Evolutionary conservation across 2,113 vertebrate genomes (phyloP).

Genomic region (Scomber scombrus): DNA sequence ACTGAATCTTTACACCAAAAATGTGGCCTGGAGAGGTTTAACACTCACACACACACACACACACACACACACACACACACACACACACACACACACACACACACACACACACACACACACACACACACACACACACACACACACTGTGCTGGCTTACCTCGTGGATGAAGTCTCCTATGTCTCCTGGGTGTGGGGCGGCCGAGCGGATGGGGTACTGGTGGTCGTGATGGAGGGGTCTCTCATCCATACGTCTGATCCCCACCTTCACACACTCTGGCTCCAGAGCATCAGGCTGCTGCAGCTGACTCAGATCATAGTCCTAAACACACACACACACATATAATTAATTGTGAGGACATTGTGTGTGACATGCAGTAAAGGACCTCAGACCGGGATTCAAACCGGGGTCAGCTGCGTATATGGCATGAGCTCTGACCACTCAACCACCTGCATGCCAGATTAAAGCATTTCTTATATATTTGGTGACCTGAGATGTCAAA

Average conservation of each 20-base stretch:
- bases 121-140: not conserved
- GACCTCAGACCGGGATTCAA: no score
- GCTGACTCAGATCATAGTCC: conserved; percentile 99
- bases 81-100: not conserved
- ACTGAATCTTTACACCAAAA: not conserved
- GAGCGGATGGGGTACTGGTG: conserved; percentile 96
- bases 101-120: not conserved
- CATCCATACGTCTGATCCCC: conserved; percentile 94
- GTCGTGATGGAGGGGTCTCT: conserved; percentile 95
- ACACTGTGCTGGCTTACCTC: conserved; percentile 84
- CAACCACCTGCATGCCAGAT: no score
- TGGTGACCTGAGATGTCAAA: no score
- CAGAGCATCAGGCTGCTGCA: conserved; percentile 96
- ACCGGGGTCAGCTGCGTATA: no score
- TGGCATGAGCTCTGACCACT: no score
- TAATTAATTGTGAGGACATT: not conserved
- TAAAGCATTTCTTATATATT: no score
- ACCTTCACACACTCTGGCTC: conserved; percentile 96
- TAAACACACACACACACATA: conserved; percentile 61
- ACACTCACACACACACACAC: not conserved
- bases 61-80: not conserved
- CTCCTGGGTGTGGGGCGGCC: conserved; percentile 95
- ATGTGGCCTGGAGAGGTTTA: not conserved
- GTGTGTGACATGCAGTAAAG: no score
- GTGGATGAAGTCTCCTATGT: conserved; percentile 98